Evolutionary conservation across 2,113 vertebrate species (phyloP).

Genomic region (Sphaerodactylus townsendi): DNA sequence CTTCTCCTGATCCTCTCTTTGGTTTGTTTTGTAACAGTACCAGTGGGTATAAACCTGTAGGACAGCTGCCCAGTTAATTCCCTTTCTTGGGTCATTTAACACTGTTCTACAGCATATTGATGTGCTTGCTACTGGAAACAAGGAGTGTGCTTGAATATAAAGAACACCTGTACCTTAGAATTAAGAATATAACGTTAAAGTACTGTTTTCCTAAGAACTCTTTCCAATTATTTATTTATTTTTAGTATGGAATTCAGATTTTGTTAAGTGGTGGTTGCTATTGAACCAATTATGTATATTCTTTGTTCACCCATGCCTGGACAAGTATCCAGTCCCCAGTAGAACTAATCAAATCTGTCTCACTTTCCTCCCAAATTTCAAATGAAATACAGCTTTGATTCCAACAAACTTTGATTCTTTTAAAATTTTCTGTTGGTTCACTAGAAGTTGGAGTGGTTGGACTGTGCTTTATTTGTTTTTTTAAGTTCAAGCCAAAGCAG

Average conservation of each 20-base stretch:
- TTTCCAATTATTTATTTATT: conserved; percentile 15
- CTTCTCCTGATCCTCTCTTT: neutral
- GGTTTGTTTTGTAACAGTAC: neutral
- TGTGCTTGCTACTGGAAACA: conserved; percentile 23
- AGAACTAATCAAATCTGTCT: neutral
- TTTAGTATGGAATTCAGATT: neutral
- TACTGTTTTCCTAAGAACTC: neutral
- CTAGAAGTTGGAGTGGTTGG: neutral
- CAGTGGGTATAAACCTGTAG: neutral
- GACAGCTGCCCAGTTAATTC: neutral
- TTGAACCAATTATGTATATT: conserved; percentile 30
- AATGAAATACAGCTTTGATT: neutral
- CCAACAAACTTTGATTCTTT: neutral
- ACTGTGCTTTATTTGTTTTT: neutral
- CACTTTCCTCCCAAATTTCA: neutral
- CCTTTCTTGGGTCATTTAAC: neutral
- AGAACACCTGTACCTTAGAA: conserved; percentile 47
- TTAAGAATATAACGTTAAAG: conserved; percentile 18
- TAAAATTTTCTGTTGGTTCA: neutral
- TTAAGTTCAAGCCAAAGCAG: neutral
- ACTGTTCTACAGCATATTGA: neutral
- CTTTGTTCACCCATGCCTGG: conserved; percentile 6
- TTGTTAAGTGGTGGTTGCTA: conserved; percentile 9
- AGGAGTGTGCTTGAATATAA: conserved; percentile 31
- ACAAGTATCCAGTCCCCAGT: neutral